Conservation (phyloP, 2,797 vertebrate species). For the Sebastes baramenuke region DNA sequence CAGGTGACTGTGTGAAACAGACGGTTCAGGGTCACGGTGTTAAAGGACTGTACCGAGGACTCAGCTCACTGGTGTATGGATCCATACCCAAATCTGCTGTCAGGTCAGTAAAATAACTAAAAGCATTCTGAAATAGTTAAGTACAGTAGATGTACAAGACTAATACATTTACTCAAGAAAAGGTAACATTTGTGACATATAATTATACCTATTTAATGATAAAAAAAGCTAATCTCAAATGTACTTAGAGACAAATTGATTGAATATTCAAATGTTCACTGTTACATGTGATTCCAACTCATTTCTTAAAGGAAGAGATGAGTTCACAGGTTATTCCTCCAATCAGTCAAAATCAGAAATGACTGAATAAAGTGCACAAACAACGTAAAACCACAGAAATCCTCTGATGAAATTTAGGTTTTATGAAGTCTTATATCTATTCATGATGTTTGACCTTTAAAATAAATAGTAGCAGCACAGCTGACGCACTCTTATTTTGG, state of each 20-base stretch:
- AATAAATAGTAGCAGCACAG: background rate
- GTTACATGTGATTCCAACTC: background rate
- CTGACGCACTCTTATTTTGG: background rate
- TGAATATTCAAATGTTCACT: background rate
- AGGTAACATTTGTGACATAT: background rate
- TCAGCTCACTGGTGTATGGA: slow-evolving; percentile 93
- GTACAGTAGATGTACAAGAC: background rate
- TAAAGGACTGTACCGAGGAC: slow-evolving; percentile 92
- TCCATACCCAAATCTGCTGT: slow-evolving; percentile 96
- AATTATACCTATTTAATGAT: background rate
- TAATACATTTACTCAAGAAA: background rate
- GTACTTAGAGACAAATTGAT: background rate
- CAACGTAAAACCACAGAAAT: background rate
- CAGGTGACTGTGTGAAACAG: slow-evolving; percentile 94
- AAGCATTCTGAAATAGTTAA: background rate
- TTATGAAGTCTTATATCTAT: background rate
- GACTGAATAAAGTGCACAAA: background rate
- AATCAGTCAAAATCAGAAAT: background rate
- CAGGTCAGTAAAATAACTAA: slow-evolving; percentile 80
- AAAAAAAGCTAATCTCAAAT: background rate
- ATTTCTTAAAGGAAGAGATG: background rate
- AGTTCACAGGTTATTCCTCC: background rate
- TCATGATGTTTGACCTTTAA: background rate
- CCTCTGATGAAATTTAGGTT: background rate
- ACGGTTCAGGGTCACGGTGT: slow-evolving; percentile 90